These are phyloP conservation scores for Ommatoiulus sabulosus DNA, from an alignment of 2,888 invertebrate species.

Conservation along the genomic window DNA sequence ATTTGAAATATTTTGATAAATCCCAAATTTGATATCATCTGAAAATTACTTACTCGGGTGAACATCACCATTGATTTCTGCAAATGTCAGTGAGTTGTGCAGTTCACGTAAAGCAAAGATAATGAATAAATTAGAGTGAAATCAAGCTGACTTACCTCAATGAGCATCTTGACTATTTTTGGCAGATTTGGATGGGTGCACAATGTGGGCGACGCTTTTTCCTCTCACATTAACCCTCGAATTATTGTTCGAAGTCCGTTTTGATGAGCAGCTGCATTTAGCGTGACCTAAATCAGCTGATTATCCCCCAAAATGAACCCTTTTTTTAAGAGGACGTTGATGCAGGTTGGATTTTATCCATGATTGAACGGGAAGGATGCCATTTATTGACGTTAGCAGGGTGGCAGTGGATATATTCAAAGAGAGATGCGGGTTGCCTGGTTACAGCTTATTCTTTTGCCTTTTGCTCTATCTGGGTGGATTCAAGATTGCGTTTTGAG, in stretches of 20 bases:
- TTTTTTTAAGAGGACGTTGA: background rate
- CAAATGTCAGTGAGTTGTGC: background rate
- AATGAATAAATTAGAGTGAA: background rate
- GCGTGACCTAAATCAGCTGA: background rate
- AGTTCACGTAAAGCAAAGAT: background rate
- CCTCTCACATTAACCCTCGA: background rate
- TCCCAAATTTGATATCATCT: background rate
- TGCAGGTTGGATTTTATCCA: background rate
- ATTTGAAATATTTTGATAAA: background rate
- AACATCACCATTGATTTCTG: background rate
- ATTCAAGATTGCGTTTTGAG: constrained; percentile 6
- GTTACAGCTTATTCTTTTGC: constrained; percentile 27
- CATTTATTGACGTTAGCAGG: background rate
- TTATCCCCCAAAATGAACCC: background rate
- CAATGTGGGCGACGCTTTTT: constrained; percentile 1
- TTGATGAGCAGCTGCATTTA: background rate
- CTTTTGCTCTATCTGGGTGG: constrained; percentile 7
- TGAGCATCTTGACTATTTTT: constrained; percentile 8
- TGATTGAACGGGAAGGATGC: background rate
- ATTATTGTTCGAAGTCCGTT: background rate
- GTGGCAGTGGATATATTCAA: background rate
- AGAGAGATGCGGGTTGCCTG: constrained; percentile 17
- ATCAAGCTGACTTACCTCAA: background rate
- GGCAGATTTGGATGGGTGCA: background rate
- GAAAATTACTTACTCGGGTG: background rate